Conservation (phyloP, 2,113 vertebrate genomes). For the Meriones unguiculatus region DNA sequence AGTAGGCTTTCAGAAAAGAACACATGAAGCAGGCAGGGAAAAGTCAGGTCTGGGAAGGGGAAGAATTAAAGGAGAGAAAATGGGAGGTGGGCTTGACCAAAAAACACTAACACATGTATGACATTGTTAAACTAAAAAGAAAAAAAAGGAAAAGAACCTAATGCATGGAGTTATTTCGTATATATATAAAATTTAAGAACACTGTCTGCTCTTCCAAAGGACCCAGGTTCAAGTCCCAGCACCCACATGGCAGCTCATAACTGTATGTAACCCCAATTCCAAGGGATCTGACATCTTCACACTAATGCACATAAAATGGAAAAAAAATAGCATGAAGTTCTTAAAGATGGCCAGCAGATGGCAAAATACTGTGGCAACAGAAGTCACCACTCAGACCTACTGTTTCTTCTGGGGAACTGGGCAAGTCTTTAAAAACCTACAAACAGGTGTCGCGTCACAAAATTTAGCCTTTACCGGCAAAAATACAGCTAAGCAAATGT, state of each 20-base stretch:
- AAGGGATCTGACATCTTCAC: no score
- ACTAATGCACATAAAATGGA: no score
- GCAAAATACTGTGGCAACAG: slow-evolving; percentile 26
- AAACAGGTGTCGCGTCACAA: not conserved
- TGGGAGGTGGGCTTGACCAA: not conserved
- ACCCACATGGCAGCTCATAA: no score
- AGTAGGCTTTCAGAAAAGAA: not conserved
- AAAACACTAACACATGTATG: no score
- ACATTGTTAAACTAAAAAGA: not conserved
- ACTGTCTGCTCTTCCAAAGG: no score
- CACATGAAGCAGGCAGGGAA: no score
- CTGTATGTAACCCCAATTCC: no score
- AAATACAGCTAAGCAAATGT: not conserved
- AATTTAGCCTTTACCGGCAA: slow-evolving; percentile 20
- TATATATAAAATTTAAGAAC: no score
- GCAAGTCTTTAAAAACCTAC: not conserved
- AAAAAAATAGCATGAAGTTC: not conserved
- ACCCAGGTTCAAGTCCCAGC: no score
- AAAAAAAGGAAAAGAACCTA: not conserved
- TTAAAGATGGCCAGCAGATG: slow-evolving; percentile 64
- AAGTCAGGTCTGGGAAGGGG: not conserved
- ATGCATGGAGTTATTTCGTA: not conserved
- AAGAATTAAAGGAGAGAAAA: not conserved
- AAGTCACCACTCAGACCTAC: not conserved
- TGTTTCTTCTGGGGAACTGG: not conserved